A percentile compares a stretch with the other conserved stretches of the same genome.
These are phyloP conservation scores for Poliocrania exsul DNA, from an alignment of 2,797 vertebrate species.

Conservation along the genomic window DNA sequence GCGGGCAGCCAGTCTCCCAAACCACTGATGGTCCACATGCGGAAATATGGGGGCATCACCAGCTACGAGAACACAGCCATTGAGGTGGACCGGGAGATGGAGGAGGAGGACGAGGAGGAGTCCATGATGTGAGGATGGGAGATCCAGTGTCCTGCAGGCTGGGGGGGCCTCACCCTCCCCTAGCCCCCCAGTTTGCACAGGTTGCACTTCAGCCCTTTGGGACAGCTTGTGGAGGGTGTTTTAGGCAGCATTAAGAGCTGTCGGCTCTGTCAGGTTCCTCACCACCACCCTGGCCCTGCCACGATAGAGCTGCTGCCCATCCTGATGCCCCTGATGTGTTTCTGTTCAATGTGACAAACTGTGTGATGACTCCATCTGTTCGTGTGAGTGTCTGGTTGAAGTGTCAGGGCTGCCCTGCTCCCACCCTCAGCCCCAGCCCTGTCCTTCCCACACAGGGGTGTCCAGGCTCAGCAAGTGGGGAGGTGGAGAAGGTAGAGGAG, in stretches of 20 bases:
- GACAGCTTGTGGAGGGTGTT: neutral
- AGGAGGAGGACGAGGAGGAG: conserved; percentile 75
- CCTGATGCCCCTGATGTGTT: neutral
- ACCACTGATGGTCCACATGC: conserved; percentile 83
- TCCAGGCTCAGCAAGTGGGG: neutral
- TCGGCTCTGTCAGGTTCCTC: neutral
- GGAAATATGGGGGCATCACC: conserved; percentile 82
- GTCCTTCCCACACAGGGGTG: neutral
- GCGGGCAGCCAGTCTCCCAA: conserved; percentile 82
- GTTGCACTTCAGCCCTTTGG: conserved; percentile 28
- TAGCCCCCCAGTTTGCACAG: neutral
- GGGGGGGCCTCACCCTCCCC: neutral
- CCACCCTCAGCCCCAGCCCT: neutral
- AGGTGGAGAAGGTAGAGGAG: neutral
- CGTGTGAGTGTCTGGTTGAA: neutral
- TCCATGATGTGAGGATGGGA: conserved; percentile 81
- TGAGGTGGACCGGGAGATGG: conserved; percentile 81
- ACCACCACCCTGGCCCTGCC: neutral
- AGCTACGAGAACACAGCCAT: conserved; percentile 83
- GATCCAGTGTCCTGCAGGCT: accelerated
- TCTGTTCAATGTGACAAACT: conserved; percentile 31
- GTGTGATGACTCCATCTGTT: neutral
- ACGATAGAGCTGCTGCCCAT: neutral
- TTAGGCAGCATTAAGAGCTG: neutral
- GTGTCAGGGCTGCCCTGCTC: neutral